phyloP scores from a whole-genome alignment of 92 coral and sea anemone genomes.

The Porites rus region DNA sequence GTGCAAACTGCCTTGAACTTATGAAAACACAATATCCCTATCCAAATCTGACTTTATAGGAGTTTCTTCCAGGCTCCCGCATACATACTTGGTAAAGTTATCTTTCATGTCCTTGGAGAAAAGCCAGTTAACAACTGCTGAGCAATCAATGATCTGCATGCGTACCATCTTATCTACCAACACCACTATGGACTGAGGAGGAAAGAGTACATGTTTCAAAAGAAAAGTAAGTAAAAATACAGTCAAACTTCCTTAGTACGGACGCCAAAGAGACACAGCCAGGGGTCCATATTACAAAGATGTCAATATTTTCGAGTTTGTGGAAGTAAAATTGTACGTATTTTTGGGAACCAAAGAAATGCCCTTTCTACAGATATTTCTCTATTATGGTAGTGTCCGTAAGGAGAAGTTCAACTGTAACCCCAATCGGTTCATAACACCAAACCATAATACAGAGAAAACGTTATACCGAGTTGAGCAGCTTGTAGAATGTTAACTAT shows the following conservation, averaged over 20 bases:
- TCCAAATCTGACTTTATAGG: neutral
- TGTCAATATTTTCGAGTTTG: too few species aligned
- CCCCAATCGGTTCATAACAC: too few species aligned
- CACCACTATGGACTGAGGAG: constrained; percentile 79
- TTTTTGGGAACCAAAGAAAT: too few species aligned
- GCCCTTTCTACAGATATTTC: too few species aligned
- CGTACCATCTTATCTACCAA: constrained; percentile 83
- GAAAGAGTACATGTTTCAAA: neutral
- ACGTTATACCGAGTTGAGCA: too few species aligned
- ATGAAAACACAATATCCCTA: neutral
- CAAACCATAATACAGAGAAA: too few species aligned
- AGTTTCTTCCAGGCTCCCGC: neutral
- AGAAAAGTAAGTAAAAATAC: neutral
- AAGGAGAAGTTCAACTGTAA: too few species aligned
- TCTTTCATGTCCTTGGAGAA: constrained; percentile 93
- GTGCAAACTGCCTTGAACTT: neutral
- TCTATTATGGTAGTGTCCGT: too few species aligned
- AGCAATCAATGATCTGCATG: constrained; percentile 86
- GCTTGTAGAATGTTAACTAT: too few species aligned
- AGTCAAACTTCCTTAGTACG: neutral
- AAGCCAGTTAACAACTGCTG: constrained; percentile 97
- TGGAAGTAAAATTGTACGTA: too few species aligned
- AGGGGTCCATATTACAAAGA: too few species aligned
- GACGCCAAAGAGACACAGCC: too few species aligned
- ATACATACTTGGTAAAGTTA: constrained; percentile 84